Base-by-base conservation (phyloP, 2,888 invertebrate genomes). In the Drymonia ruficornis region DNA sequence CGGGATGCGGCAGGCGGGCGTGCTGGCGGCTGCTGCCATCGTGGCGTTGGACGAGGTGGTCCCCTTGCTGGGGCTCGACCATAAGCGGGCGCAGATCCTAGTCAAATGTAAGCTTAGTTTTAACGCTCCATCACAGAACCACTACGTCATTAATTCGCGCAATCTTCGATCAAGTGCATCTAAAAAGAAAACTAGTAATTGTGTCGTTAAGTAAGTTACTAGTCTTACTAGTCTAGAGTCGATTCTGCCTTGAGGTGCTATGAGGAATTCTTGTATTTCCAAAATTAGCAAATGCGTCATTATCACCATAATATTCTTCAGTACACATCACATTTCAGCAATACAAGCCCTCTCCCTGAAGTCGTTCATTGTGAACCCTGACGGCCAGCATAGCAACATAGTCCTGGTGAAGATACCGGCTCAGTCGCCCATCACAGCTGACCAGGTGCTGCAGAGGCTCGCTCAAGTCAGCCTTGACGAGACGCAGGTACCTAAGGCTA, bases 1-100 rank as follows among this genome's bases (percentile, higher is more conserved):
- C 31, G 98, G 97, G 1, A 97, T 98, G 98, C 94, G 99, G 53
- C 99, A 99, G 89, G 95, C 94, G 42, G 99, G 99, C 6, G 93
- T 99, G 47, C 78, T 99, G 50, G 99, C 98, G 0, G 98, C 98
- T 0, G 97, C 98, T 0, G 98, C 98, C 0, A 75, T 97, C 4
- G 96, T 97, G 28, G 97, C 97, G 0, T 81, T 99, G n/a, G 96
- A 97, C 55, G 95, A 96, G 60, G 95, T 96, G 72, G 93, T 96
- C 7, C 95, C 96, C 0, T 88, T 94, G 43, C 91, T 99, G 31
- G 83, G 83, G 3, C 91, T 94, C 0, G 99, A 99, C 87, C 98
- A 99, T 83, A 88, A 91, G 51, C 94, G 95, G 48, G 95, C 96
- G 0, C 85, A 87, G 49, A 82, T 87, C 52, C 94, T 98, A 51